Evolutionary conservation across 2,113 vertebrate species (phyloP), one percentile per base, ranked within the genome.

Genomic region (Lota lota): DNA sequence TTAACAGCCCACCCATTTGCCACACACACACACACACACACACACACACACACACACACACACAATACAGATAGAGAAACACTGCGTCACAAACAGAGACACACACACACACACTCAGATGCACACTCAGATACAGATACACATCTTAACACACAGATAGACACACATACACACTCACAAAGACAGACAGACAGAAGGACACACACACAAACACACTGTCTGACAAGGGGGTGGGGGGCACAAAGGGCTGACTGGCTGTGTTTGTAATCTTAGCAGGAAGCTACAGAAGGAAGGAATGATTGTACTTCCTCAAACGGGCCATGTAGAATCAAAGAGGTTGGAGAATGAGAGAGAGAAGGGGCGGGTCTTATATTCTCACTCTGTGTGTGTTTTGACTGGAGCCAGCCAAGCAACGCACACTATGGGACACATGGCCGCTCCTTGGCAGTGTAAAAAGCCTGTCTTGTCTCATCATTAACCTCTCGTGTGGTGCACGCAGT

Each of bases 301-400:
- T 78, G 77, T 73, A 80, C 80, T 83, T 86, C 81, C 83, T 80
- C 66, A 74, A 80, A 80, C 68, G 20, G 70, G 66, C 63, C 40
- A 47, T 47, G 40, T 47, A 47, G 8, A 47, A 8, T 10, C 40
- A 47, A 47, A 8, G 40, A 12, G 40, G 40, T 47, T 65, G 56
- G 64, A 51, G 64, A 22, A 12, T 17, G 61, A 22, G 18, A 62
- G 40, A 47, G 21, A n/a, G 60, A 24, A 14, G 61, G 40, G 58
- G 47, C 1, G 24, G 28, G 56, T 10, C 53, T 8, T 21, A 0
- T 14, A 33, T 14, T 47, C 7, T 1, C 15, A 5, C 58, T 21
- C 62, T 24, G 1, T 5, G 68, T 66, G 33, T 80, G 74, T 85
- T 85, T 69, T 76, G 69, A 82, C 83, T 79, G 78, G 18, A 70